phyloP scores from a whole-genome alignment of 2,888 invertebrate genomes.

The Lasioglossum figueresi region DNA sequence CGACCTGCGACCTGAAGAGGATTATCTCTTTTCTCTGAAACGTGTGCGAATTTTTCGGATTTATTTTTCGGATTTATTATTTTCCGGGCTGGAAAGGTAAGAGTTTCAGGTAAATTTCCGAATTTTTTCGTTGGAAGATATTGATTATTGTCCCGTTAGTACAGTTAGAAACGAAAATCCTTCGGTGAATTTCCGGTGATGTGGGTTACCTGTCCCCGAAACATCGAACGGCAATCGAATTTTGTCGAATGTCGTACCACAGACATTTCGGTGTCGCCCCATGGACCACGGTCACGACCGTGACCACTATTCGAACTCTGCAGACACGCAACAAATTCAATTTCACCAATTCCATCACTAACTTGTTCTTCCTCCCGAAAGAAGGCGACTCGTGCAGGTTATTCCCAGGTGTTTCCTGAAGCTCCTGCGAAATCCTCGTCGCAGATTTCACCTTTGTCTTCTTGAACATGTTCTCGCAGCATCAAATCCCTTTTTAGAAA shows the following conservation, averaged over 20 bases:
- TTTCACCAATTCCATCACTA: constrained; percentile 5
- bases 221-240: neutral
- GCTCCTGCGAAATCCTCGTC: neutral
- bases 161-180: too few relatives aligned
- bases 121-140: neutral
- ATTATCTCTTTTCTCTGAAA: neutral
- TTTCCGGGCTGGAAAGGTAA: neutral
- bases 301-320: neutral
- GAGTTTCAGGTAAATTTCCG: neutral
- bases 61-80: neutral
- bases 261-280: too few relatives aligned
- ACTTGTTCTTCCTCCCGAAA: constrained; percentile 36
- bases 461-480: constrained; percentile 27
- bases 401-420: neutral
- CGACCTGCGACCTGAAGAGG: too few relatives aligned
- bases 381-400: constrained; percentile 47
- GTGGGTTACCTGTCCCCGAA: neutral
- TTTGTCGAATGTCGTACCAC: neutral
- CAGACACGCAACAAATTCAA: neutral
- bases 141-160: neutral
- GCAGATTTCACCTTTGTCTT: constrained; percentile 39
- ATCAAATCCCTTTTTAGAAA: neutral
- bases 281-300: neutral
- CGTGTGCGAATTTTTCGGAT: neutral
- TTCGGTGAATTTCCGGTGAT: too few relatives aligned